Base-by-base conservation (phyloP, 2,797 vertebrate genomes). In the Oreortyx pictus region DNA sequence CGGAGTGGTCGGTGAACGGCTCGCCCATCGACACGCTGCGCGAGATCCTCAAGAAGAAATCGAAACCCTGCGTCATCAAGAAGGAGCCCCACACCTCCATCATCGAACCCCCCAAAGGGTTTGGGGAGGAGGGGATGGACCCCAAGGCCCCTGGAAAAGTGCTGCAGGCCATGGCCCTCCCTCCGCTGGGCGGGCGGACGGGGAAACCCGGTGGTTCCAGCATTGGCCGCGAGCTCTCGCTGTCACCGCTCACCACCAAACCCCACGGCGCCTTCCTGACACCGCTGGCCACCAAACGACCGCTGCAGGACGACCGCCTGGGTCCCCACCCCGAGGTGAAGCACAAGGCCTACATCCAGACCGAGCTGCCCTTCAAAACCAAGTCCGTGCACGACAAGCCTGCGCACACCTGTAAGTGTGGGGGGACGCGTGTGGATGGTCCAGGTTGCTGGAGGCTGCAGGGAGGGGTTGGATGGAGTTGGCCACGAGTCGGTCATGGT, bases 311-410 rank as follows among this genome's bases (percentile, higher is more conserved):
- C 16, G 98, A 98, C 22, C 94, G 97, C 11, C 94, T 97, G 74
- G 85, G 74, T 0, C 88, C 96, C 12, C 95, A 94, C 31, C 83
- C 92, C 2, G 97, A 98, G 57, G 65, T 97, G 73, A 98, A 98
- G 88, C 96, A 97, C 93, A 98, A 98, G 85, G 97, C 98, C 44
- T 98, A 98, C 43, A 96, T 98, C 70, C 98, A 98, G 67, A 98
- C 98, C 7, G 98, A 99, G 95, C 98, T 98, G 96, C 98, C 98
- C 90, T 98, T 98, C 97, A 99, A 98, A 96, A 96, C 98, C 93
- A 99, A 98, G 97, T 86, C 97, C 11, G 97, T 98, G 52, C 98
- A 98, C 5, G 98, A 99, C 93, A 99, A 99, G 94, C 97, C 98
- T 4, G 97, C 94, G 17, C 93, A 93, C 68, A 92, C 98, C 94